These are phyloP conservation scores for Sphyrna mokarran DNA, from an alignment of 2,113 vertebrate genomes.

Conservation along the genomic window DNA sequence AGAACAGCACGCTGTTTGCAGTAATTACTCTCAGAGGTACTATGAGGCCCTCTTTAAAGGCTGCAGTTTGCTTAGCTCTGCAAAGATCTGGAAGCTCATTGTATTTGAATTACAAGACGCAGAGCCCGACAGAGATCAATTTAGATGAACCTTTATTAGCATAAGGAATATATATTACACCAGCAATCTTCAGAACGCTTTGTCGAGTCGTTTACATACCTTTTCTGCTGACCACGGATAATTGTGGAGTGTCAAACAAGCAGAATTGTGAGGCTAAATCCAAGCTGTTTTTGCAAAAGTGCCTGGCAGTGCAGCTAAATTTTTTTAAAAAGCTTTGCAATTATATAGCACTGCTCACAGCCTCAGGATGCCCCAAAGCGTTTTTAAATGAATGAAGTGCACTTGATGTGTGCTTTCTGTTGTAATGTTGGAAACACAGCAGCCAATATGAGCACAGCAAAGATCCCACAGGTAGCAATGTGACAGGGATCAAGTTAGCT, in stretches of 20 bases:
- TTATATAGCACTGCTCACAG: not conserved
- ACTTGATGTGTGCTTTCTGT: no score
- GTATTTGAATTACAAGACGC: not conserved
- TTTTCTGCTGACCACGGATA: conserved; percentile 23
- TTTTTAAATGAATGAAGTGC: not conserved
- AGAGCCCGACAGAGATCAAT: conserved; percentile 20
- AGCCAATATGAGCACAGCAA: not conserved
- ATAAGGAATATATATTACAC: conserved; percentile 16
- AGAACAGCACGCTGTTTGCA: not conserved
- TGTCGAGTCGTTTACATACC: not conserved
- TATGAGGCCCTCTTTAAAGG: conserved; percentile 7
- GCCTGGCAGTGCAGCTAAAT: not conserved
- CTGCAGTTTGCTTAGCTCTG: conserved; percentile 34
- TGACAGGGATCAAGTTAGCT: not conserved
- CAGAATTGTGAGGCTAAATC: not conserved
- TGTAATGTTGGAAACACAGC: not conserved
- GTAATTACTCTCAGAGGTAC: conserved; percentile 31
- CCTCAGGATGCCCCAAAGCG: not conserved
- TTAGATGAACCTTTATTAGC: conserved; percentile 28
- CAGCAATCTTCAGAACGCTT: not conserved
- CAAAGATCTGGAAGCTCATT: conserved; percentile 24
- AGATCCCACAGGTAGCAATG: not conserved
- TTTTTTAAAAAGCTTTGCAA: no score
- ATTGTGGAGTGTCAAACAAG: not conserved
- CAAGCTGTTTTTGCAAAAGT: not conserved